Base-by-base conservation (phyloP, 2,888 invertebrate species). In the Lasius platythorax region DNA sequence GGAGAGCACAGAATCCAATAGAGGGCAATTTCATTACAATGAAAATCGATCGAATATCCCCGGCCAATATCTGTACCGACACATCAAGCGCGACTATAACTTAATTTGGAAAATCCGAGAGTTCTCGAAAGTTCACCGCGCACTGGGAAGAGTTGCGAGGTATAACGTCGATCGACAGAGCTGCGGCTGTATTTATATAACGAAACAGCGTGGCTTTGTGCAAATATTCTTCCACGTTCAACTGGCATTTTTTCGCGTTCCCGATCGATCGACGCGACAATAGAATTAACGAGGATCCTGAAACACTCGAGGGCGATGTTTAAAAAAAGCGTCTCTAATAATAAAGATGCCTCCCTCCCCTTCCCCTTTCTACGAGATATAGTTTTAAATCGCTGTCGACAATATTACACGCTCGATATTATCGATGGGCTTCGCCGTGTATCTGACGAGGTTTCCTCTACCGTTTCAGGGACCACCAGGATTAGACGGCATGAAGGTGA, bases 401-500 rank as follows among this genome's bases (percentile, higher is more conserved):
- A 82, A 86, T 82, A 82, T 72, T 78, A 66, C 68, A 56, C 83
- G 84, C 82, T 90, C 88, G 88, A 89, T 91, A 89, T 87, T 83
- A 73, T 84, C 87, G 79, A 89, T 85, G 87, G 85, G 87, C 87
- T 91, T 86, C 89, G 89, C 91, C 92, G 93, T 78, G 78, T 93
- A 92, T 94, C 94, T 95, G 94, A 95, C 94, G 95, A 95, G 91
- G 89, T 93, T 96, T 96, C 95, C 96, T 96, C 95, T 96, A 95
- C 95, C 94, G 23, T 95, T 95, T 95, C 97, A 98, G 98, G 98
- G 98, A 95, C 98, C 98, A 91, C 97, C 98, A 88, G 98, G 98
- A 95, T 97, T 98, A 95, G 98, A 98, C 96, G 98, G 98, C 95
- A 98, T 98, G 98, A 99, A 98, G 97, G 98, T 98, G 96, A 97